These are phyloP conservation scores for Gibbula magus DNA, from an alignment of 2,888 invertebrate species.

Conservation along the genomic window DNA sequence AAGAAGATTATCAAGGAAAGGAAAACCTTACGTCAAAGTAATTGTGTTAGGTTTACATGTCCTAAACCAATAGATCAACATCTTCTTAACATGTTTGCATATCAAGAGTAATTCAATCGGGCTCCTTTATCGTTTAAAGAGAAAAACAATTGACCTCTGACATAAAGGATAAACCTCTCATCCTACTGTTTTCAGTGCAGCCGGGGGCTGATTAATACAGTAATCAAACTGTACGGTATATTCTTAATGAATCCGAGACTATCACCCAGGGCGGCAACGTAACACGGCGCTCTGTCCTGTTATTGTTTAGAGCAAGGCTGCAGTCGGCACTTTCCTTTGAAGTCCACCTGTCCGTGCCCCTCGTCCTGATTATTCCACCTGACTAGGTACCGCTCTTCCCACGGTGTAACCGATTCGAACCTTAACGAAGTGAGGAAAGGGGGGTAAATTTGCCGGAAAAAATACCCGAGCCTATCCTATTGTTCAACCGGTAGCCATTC, in stretches of 20 bases:
- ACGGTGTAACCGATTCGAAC: not conserved
- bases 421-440: conserved; percentile 23
- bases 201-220: not conserved
- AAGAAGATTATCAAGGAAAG: too few species aligned
- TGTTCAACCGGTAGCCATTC: not conserved
- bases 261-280: not conserved
- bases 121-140: not conserved
- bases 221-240: conserved; percentile 14
- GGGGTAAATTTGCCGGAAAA: conserved; percentile 15
- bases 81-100: not conserved
- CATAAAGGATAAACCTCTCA: not conserved
- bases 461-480: not conserved
- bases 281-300: not conserved
- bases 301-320: not conserved
- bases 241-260: not conserved
- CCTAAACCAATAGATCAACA: too few species aligned
- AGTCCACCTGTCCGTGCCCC: not conserved
- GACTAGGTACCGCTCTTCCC: conserved; percentile 1
- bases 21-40: too few species aligned
- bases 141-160: conserved; percentile 1
- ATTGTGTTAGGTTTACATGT: too few species aligned
- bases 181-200: not conserved
- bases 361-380: not conserved
- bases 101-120: conserved; percentile 9
- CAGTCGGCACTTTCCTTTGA: conserved; percentile 16